phyloP scores from a whole-genome alignment of 2,113 vertebrate species.

The Peromyscus polionotus region DNA sequence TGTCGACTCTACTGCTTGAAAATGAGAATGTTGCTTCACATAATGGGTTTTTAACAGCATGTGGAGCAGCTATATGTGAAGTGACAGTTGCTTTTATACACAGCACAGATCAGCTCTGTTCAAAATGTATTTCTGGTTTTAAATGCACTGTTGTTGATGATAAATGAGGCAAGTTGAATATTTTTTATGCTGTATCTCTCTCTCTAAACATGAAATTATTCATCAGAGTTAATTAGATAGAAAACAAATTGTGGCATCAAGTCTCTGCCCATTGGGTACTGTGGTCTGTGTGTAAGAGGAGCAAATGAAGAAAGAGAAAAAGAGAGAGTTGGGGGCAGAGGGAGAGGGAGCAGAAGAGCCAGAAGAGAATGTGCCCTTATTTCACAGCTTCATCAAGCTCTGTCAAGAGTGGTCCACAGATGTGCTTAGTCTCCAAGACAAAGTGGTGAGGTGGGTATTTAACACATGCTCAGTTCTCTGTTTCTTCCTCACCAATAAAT shows the following conservation, averaged over 20 bases:
- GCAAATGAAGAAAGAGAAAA: accelerated
- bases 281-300: accelerated
- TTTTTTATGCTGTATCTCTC: not conserved
- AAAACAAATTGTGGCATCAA: not conserved
- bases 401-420: not conserved
- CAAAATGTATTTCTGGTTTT: not conserved
- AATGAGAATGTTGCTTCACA: not conserved
- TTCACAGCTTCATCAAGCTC: accelerated
- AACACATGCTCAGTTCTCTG: not conserved
- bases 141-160: not conserved
- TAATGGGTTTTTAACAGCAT: not conserved
- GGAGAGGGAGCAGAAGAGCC: not conserved
- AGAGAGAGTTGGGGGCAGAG: not conserved
- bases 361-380: accelerated
- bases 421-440: accelerated
- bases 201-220: not conserved
- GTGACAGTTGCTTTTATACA: not conserved
- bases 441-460: not conserved
- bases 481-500: not conserved
- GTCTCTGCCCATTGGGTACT: too few relatives aligned
- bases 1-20: not conserved
- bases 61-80: not conserved
- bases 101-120: not conserved
- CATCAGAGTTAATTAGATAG: not conserved
- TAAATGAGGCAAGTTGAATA: not conserved